Base-by-base conservation (phyloP, 1,140 invertebrate species). In the Atta colombica region DNA sequence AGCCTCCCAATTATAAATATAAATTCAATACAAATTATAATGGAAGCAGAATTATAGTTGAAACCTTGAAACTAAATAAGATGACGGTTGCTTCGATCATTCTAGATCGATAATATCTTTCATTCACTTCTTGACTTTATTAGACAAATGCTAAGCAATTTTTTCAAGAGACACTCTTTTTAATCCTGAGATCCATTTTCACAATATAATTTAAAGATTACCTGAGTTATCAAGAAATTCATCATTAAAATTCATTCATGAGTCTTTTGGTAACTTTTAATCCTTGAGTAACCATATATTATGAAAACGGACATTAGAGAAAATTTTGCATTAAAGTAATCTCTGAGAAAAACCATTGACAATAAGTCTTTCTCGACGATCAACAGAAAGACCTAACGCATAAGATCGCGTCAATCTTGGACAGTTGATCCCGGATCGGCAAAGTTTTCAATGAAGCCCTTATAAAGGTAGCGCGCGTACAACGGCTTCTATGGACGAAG, bases 401-500 rank as follows among this genome's bases (percentile, higher is more conserved):
- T 14, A 69, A 82, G 55, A 74, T 58, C 66, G 53, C 31, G 18
- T 35, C 61, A 14, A 80, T 58, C 21, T 58, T 25, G 39, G 39
- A 45, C 35, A 21, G 14, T n/a, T 10, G 55, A 78, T 77, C 45
- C 12, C 31, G 55, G 55, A 87, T 71, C 77, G 85, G 16, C 28
- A 75, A 88, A 91, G 82, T 92, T 90, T 93, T 93, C 93, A 93
- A 93, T 93, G 66, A 93, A 92, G 89, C 91, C 92, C 92, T 92
- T 93, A 93, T 93, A 93, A 92, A 93, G 92, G 87, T 90, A 92
- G 88, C 66, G 74, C 77, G 81, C 66, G 86, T 75, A 85, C 85
- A 89, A 81, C 87, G 69, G 86, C 87, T 92, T 90, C 91, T 77
- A 88, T 58, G 88, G 86, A 81, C 82, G 75, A 90, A 85, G 75